Conservation (phyloP, 2,113 vertebrate species). For the Caretta caretta region DNA sequence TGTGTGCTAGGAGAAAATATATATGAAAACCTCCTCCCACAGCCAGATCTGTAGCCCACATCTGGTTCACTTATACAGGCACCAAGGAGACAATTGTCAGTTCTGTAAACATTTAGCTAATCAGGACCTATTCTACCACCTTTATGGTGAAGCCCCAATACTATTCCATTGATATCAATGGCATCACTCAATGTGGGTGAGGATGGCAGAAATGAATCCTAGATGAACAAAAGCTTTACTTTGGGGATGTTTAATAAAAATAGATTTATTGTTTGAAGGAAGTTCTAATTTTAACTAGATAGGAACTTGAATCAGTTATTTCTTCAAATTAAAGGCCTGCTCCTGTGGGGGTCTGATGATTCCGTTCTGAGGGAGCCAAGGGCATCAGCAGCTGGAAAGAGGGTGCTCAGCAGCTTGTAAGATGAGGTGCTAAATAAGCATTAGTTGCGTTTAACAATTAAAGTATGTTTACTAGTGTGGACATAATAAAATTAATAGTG, state of each 20-base stretch:
- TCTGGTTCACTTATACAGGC: background rate
- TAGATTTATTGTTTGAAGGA: background rate
- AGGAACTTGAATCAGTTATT: background rate
- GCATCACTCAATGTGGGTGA: fast-evolving
- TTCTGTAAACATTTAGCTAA: background rate
- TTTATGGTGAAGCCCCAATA: background rate
- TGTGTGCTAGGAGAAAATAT: background rate
- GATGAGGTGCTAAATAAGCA: fast-evolving
- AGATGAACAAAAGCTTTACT: background rate
- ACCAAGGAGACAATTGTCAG: background rate
- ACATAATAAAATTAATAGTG: background rate
- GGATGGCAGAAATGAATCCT: background rate
- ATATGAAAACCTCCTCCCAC: fast-evolving
- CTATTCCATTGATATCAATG: fast-evolving
- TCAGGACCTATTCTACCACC: no score
- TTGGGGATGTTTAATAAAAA: background rate
- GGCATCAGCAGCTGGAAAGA: background rate
- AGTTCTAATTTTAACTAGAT: background rate
- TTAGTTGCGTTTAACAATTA: background rate
- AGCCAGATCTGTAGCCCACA: fast-evolving
- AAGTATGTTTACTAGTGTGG: fast-evolving
- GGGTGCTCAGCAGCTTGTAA: background rate
- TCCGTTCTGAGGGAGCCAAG: background rate
- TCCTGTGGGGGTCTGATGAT: background rate
- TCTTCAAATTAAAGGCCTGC: background rate